Evolutionary conservation across 2,113 vertebrate genomes (phyloP).

Genomic region (Aleadryas rufinucha): DNA sequence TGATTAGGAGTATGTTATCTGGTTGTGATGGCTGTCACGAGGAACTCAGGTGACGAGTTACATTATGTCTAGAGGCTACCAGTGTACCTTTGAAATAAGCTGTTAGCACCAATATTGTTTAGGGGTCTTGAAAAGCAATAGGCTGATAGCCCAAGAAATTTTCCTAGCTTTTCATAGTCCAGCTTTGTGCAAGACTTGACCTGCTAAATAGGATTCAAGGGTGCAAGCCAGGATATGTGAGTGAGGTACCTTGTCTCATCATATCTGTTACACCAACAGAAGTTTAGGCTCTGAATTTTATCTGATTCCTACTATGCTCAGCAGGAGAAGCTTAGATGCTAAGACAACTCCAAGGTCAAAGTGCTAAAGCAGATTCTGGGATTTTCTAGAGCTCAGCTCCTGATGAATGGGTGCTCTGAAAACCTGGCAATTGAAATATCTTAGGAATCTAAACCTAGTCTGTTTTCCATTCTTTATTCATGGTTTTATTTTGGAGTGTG

Average conservation of each 20-base stretch:
- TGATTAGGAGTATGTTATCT: background rate
- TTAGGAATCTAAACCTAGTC: background rate
- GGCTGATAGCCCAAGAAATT: background rate
- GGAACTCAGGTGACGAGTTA: background rate
- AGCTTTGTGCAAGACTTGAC: background rate
- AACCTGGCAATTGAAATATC: background rate
- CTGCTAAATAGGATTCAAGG: background rate
- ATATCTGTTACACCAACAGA: background rate
- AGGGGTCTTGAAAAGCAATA: background rate
- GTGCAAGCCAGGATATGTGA: background rate
- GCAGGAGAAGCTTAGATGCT: background rate
- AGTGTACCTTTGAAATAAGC: background rate
- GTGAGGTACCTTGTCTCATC: background rate
- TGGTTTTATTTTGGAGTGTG: background rate
- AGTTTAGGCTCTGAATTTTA: background rate
- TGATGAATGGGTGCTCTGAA: background rate
- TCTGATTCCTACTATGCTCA: background rate
- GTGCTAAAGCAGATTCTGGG: background rate
- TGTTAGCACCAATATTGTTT: background rate
- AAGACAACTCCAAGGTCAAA: background rate
- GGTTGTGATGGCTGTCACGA: background rate
- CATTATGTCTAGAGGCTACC: background rate
- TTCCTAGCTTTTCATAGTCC: background rate
- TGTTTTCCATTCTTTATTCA: background rate
- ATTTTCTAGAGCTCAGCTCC: background rate